Base-by-base conservation (phyloP, 2,113 vertebrate genomes). In the Epinephelus lanceolatus region DNA sequence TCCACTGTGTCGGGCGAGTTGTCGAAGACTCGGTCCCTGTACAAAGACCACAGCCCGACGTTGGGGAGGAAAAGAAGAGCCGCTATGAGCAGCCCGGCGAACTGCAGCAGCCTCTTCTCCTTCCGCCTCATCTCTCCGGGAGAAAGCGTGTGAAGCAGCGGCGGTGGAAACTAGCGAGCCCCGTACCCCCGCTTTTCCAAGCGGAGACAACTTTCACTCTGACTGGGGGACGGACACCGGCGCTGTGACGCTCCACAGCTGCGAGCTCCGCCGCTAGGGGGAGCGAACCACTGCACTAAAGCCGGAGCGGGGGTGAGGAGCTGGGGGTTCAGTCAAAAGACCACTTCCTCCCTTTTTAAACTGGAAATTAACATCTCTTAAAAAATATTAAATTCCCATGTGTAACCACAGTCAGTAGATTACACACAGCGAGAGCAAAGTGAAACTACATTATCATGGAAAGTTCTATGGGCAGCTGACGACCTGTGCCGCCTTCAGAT, bases 41-140 rank as follows among this genome's bases (percentile, higher is more conserved):
- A 97, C 55, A 98, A 88, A n/a, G 97, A 96, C 97, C 97, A 99
- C 66, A 98, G 95, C 72, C 97, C 97, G 88, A 97, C 97, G 95
- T 97, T 98, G n/a, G 97, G 97, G 30, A 98, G 90, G 83, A 98
- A 96, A 18, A 98, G 95, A n/a, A 98, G 95, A 87, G 96, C 97
- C 91, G 93, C 95, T 60, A 97, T 77, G 84, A 95, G 95, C 95
- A 99, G 92, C 89, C 96, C 97, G 72, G 96, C 95, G 86, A 96
- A 86, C 96, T 98, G 97, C 94, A 99, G 93, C 83, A 98, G 87
- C 92, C 97, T 89, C 95, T 99, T 99, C 94, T 98, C 95, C 86
- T 96, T 98, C 90, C 97, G 96, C 95, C 97, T 95, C 97, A 99
- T 99, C 76, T 93, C 95, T 89, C 87, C 69, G 53, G 57, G 55